phyloP scores from a whole-genome alignment of 1,140 invertebrate species.

The Cotesia vestalis region DNA sequence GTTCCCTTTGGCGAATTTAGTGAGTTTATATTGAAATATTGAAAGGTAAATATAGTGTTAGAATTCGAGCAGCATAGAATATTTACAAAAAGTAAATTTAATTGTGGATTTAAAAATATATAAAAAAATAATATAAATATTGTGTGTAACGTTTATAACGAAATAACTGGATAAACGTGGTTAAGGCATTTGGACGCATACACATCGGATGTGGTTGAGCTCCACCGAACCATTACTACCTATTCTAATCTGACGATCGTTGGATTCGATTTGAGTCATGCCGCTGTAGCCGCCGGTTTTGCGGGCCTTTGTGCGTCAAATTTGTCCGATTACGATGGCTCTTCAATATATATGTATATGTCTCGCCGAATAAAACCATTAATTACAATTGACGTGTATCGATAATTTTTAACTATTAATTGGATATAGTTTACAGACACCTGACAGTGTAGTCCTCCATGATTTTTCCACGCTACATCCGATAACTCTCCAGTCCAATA shows the following conservation, averaged over 20 bases:
- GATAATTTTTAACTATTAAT: slow-evolving; percentile 5
- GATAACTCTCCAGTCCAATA: background rate
- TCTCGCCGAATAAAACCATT: background rate
- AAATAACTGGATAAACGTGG: slow-evolving; percentile 21
- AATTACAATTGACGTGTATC: slow-evolving; percentile 4
- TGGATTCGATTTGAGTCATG: slow-evolving; percentile 28
- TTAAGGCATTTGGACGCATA: slow-evolving; percentile 24
- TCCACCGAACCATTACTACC: slow-evolving; percentile 27
- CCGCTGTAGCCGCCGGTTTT: background rate
- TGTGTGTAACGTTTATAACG: background rate
- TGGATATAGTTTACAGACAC: background rate
- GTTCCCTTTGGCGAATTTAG: too few relatives aligned
- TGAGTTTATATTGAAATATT: too few relatives aligned
- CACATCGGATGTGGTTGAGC: slow-evolving; percentile 33
- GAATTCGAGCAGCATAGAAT: too few relatives aligned
- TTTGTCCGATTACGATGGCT: background rate
- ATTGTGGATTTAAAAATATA: background rate
- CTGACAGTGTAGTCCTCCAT: background rate
- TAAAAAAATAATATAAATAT: background rate
- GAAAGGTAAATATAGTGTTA: too few relatives aligned
- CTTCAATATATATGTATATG: background rate
- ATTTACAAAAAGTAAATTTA: background rate
- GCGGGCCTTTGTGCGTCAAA: slow-evolving; percentile 3
- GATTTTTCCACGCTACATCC: background rate
- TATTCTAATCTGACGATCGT: slow-evolving; percentile 34